A percentile compares a stretch with the other conserved stretches of the same genome.
Evolutionary conservation across 2,797 vertebrate species (phyloP).

Genomic region (Gypaetus barbatus): DNA sequence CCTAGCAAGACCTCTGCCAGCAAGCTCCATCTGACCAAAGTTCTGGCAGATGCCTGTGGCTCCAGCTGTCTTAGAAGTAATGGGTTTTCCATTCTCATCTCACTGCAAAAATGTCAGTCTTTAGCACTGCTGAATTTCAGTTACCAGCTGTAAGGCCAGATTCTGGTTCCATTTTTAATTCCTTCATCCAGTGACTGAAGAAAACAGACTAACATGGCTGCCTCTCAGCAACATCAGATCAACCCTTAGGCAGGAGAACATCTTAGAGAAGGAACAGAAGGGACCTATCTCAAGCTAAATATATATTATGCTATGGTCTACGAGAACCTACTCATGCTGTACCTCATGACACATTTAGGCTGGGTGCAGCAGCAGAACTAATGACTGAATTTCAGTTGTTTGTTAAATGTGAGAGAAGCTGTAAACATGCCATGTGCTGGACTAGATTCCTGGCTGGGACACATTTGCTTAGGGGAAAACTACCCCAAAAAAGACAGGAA

Average conservation of each 20-base stretch:
- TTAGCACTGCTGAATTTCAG: not conserved
- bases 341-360: not conserved
- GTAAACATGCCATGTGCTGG: not conserved
- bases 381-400: not conserved
- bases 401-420: not conserved
- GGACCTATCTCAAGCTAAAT: not conserved
- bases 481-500: not conserved
- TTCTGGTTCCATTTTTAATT: not conserved
- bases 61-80: not conserved
- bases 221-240: not conserved
- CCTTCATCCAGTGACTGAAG: not conserved
- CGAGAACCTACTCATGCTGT: not conserved
- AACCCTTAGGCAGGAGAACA: not conserved
- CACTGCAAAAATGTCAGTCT: not conserved
- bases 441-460: not conserved
- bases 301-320: not conserved
- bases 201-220: not conserved
- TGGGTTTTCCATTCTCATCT: not conserved
- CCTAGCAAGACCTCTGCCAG: not conserved
- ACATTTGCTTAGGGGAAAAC: not conserved
- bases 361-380: not conserved
- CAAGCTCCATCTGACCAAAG: not conserved
- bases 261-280: not conserved
- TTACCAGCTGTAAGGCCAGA: not conserved
- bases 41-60: not conserved